These are phyloP conservation scores for Myrmophylax atrothorax DNA, from an alignment of 2,113 vertebrate species.

Conservation along the genomic window DNA sequence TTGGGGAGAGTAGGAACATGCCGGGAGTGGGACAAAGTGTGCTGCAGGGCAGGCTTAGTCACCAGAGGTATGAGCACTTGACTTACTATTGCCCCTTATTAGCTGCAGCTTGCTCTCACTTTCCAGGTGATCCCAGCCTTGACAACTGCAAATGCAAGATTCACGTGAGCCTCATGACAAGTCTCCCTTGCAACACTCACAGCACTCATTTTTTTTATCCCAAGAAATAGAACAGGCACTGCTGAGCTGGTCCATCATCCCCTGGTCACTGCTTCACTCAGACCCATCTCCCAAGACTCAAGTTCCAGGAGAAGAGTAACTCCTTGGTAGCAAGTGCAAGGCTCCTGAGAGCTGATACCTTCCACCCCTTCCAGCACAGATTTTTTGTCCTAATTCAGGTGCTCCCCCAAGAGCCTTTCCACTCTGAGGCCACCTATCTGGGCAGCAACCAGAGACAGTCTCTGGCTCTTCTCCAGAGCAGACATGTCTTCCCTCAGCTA, in stretches of 20 bases:
- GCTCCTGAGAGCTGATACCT: background rate
- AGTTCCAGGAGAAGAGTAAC: background rate
- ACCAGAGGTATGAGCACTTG: background rate
- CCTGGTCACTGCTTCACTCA: background rate
- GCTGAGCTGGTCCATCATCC: background rate
- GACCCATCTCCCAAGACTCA: background rate
- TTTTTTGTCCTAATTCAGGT: background rate
- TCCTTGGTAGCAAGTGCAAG: background rate
- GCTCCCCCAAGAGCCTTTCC: background rate
- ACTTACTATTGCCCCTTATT: rapidly evolving
- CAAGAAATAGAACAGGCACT: background rate
- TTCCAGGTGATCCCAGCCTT: background rate
- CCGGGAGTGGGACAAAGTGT: rapidly evolving
- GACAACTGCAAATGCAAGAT: background rate
- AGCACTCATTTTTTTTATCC: background rate
- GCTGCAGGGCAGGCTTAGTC: background rate
- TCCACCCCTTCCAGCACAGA: background rate
- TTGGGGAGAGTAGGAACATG: no score
- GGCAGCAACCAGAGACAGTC: background rate
- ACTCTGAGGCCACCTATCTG: background rate
- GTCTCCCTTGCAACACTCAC: rapidly evolving
- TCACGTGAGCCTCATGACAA: rapidly evolving
- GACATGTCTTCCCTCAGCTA: background rate
- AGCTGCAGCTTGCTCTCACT: background rate
- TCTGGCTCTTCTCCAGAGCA: background rate